Evolutionary conservation across 1,140 invertebrate genomes (phyloP), one percentile per base, ranked within the genome.

Genomic region (Aricia agestis): DNA sequence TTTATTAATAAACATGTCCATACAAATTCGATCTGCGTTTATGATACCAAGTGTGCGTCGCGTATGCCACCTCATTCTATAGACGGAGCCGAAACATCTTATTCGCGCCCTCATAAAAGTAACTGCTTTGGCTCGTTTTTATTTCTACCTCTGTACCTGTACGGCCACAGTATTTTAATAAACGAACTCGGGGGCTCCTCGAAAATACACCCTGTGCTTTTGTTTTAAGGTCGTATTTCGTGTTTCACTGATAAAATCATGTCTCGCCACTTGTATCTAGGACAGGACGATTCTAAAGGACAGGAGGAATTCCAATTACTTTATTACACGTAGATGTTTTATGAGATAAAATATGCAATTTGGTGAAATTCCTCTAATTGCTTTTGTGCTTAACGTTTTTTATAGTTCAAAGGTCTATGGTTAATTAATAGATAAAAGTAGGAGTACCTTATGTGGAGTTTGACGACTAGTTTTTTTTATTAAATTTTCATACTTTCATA

Each of bases 41-140:
- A 32, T 59, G 32, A 17, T 9, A 25, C 41, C 68, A 72, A 78
- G 71, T 90, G 75, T 76, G 52, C 86, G 84, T 45, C 63, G 58
- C 19, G 6, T 80, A 67, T 78, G 58, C 63, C 72, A 80, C 79
- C 83, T 89, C 87, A 89, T 91, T 91, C 86, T 81, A 86, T 88
- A 87, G 86, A 86, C 83, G 78, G 85, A 89, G 87, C 89, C 89
- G 83, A 91, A 91, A 91, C 89, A 91, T 90, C 89, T 91, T 91
- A 91, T 91, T 91, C 89, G 89, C 89, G 89, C 89, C 89, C 89
- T 91, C 89, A 91, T 91, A 91, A 91, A 91, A 90, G 89, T 89
- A 90, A 91, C 89, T 91, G 87, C 87, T 89, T 89, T 85, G 86
- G 82, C 85, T 91, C 89, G 86, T 91, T 91, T 91, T 91, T 91